phyloP scores from a whole-genome alignment of 2,113 vertebrate species.

The Oryzias curvinotus region DNA sequence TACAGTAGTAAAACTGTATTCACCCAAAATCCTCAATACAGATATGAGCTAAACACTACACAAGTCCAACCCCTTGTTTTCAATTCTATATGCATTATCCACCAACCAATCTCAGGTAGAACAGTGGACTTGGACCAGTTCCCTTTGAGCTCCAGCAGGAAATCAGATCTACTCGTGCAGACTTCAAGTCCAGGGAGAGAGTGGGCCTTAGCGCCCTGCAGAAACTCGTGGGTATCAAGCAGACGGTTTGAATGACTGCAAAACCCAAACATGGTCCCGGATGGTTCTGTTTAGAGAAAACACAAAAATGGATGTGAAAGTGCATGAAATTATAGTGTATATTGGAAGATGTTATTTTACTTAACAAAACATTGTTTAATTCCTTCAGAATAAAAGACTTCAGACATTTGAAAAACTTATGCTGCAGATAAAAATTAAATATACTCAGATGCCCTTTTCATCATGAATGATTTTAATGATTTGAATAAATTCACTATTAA shows the following conservation, averaged over 20 bases:
- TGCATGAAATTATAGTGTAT: background rate
- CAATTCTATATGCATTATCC: background rate
- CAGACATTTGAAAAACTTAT: too few species aligned
- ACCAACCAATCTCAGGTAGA: slow-evolving; percentile 44
- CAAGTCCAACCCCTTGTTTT: background rate
- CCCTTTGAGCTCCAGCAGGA: slow-evolving; percentile 75
- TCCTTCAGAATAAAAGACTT: too few species aligned
- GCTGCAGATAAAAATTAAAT: too few species aligned
- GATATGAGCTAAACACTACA: background rate
- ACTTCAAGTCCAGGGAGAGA: slow-evolving; percentile 82
- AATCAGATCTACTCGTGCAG: slow-evolving; percentile 79
- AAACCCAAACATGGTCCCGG: slow-evolving; percentile 79
- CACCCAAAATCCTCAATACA: background rate
- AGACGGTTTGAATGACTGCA: slow-evolving; percentile 81
- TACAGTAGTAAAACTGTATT: too few species aligned
- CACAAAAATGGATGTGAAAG: background rate
- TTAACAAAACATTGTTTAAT: background rate
- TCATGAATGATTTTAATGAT: too few species aligned
- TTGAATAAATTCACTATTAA: too few species aligned
- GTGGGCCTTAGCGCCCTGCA: slow-evolving; percentile 78
- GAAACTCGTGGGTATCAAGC: slow-evolving; percentile 77
- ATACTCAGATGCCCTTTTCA: too few species aligned
- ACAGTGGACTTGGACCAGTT: slow-evolving; percentile 34
- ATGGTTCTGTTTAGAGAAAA: slow-evolving; percentile 27
- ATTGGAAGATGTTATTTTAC: background rate